Evolutionary conservation across 1,140 invertebrate species (phyloP).

Genomic region (Neodiprion virginianus): DNA sequence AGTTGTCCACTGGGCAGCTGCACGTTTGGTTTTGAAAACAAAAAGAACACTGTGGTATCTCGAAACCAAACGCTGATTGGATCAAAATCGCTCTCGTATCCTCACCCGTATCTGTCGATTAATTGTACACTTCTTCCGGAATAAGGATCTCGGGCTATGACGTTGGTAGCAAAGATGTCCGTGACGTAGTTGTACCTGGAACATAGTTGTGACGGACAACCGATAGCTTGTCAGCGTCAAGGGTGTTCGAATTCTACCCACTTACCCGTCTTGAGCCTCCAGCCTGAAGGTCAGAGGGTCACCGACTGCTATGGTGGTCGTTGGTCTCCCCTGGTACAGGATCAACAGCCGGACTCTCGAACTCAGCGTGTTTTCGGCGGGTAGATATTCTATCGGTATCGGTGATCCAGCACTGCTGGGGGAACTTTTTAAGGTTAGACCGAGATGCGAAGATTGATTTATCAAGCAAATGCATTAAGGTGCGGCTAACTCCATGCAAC

Average conservation of each 20-base stretch:
- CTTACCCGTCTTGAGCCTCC: constrained; percentile 82
- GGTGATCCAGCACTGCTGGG: constrained; percentile 81
- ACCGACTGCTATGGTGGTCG: constrained; percentile 92
- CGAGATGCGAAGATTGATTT: background rate
- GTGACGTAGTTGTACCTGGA: constrained; percentile 80
- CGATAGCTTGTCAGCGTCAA: background rate
- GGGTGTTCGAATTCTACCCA: background rate
- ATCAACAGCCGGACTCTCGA: constrained; percentile 86
- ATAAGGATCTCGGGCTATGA: constrained; percentile 92
- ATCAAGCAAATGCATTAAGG: too few species aligned
- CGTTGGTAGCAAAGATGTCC: constrained; percentile 93
- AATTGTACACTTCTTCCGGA: constrained; percentile 87
- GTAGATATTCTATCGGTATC: constrained; percentile 89
- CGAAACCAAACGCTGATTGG: background rate
- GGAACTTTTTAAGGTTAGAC: background rate
- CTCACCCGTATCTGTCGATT: constrained; percentile 87
- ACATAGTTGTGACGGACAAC: background rate
- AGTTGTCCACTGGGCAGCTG: constrained; percentile 90
- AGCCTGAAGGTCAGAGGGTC: constrained; percentile 89
- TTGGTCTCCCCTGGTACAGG: constrained; percentile 87
- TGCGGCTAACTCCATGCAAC: background rate
- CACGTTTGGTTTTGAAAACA: constrained; percentile 29
- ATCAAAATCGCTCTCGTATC: constrained; percentile 11
- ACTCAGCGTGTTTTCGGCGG: constrained; percentile 88
- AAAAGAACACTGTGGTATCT: constrained; percentile 13